Conservation (phyloP, 2,113 vertebrate species). For the Bolborhynchus lineola region DNA sequence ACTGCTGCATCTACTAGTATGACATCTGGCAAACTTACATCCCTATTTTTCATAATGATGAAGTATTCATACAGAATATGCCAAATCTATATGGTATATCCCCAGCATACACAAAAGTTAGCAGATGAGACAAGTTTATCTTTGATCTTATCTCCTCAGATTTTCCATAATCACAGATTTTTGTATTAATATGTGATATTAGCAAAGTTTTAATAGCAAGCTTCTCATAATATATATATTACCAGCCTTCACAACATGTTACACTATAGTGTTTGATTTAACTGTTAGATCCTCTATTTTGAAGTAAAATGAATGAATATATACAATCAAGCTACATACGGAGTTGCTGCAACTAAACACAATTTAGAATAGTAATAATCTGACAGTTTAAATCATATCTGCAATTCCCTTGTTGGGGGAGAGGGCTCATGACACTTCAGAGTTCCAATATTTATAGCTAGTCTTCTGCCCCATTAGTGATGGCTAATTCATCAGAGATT, state of each 20-base stretch:
- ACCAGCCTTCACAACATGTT: neutral
- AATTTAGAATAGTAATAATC: conserved; percentile 52
- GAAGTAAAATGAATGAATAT: neutral
- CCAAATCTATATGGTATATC: neutral
- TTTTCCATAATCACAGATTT: neutral
- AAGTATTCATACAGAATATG: neutral
- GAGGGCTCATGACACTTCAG: conserved; percentile 9
- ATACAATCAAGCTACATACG: conserved; percentile 1
- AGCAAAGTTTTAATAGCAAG: neutral
- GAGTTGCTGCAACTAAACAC: neutral
- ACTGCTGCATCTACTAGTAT: neutral
- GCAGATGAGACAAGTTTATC: neutral
- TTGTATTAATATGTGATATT: neutral
- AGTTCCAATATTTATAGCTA: conserved; percentile 21
- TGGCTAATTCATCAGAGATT: neutral
- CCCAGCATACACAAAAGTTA: neutral
- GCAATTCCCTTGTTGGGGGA: conserved; percentile 46
- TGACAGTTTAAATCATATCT: conserved; percentile 50
- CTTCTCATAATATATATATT: neutral
- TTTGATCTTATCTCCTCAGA: neutral
- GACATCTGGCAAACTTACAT: neutral
- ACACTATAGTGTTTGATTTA: neutral
- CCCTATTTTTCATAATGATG: neutral
- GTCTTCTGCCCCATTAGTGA: conserved; percentile 6
- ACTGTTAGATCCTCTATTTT: neutral